Conservation (phyloP, 30 jellyfish, hydroid and myxozoan species). For the Pelagia noctiluca region DNA sequence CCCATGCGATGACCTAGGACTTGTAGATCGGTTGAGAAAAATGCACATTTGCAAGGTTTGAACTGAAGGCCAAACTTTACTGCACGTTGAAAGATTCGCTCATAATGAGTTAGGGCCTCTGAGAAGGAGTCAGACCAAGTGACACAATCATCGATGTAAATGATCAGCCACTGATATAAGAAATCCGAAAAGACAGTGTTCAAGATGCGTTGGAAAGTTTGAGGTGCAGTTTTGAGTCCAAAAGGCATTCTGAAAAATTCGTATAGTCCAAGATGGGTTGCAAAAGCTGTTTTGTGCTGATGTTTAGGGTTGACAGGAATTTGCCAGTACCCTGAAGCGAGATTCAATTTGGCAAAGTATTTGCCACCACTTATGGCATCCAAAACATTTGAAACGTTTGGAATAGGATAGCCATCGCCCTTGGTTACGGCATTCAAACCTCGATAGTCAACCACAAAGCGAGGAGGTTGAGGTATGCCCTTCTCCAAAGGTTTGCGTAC, state of each 20-base stretch:
- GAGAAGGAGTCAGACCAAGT: too few relatives aligned
- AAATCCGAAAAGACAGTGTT: constrained; percentile 35
- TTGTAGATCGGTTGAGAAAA: background rate
- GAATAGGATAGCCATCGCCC: constrained; percentile 49
- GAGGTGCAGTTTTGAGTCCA: constrained; percentile 18
- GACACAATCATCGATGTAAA: too few relatives aligned
- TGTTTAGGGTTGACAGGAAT: constrained; percentile 8
- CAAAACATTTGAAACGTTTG: too few relatives aligned
- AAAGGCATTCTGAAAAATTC: background rate
- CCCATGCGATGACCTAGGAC: constrained; percentile 38
- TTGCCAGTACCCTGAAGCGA: constrained; percentile 42
- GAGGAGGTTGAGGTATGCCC: too few relatives aligned
- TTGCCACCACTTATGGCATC: too few relatives aligned
- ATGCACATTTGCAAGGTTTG: constrained; percentile 27
- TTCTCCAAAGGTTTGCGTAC: too few relatives aligned
- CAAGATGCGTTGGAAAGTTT: constrained; percentile 17
- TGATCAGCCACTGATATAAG: constrained; percentile 47
- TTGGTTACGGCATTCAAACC: constrained; percentile 33
- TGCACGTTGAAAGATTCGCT: background rate
- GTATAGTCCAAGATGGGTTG: constrained; percentile 5
- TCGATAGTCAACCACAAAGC: constrained; percentile 21
- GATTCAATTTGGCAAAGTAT: constrained; percentile 9
- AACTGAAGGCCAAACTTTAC: constrained; percentile 31
- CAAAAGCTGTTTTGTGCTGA: constrained; percentile 14
- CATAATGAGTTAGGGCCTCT: constrained; percentile 24